Evolutionary conservation across 2,113 vertebrate species (phyloP), one percentile per base, ranked within the genome.

Genomic region (Rhodinocichla rosea): DNA sequence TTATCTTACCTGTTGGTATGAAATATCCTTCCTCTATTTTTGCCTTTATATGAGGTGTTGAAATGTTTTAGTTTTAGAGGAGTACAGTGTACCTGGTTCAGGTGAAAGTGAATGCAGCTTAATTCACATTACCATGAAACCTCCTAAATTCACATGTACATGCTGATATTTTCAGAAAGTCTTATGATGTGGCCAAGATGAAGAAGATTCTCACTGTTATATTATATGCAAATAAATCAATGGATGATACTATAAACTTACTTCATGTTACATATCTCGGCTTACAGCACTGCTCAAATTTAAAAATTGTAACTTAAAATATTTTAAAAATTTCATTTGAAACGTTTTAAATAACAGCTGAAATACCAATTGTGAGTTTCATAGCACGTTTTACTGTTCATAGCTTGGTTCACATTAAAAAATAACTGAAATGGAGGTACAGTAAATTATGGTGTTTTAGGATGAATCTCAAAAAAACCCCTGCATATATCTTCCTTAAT

Each of bases 381-480:
- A 8, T 14, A 49, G 13, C 9, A 87, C 11, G n/a, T 67, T 89
- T 81, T 91, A 44, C 21, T 39, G 32, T 67, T 78, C 33, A 55
- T 63, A 59, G 1, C 13, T 87, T 82, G 4, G 30, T 75, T 92
- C 9, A 35, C 24, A 83, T 55, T 67, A 77, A 71, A 90, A 87
- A 60, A 28, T 50, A 0, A 39, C 35, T 73, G 60, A 1, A 52
- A 27, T 0, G 1, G 20, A 81, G 17, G 6, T 37, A 71, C 2
- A 10, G 30, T 69, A 78, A 74, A 10, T 33, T 84, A 70, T 0
- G 0, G 3, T 70, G 2, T 59, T 13, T 74, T 77, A 78, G 71
- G 11, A 70, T 63, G 23, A 92, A 78, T 26, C 65, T 84, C 49
- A 63, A 42, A 1, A 67, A 81, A 84, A 47, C 1, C 7, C 10